Base-by-base conservation (phyloP, 1,140 invertebrate genomes). In the Aethina tumida region DNA sequence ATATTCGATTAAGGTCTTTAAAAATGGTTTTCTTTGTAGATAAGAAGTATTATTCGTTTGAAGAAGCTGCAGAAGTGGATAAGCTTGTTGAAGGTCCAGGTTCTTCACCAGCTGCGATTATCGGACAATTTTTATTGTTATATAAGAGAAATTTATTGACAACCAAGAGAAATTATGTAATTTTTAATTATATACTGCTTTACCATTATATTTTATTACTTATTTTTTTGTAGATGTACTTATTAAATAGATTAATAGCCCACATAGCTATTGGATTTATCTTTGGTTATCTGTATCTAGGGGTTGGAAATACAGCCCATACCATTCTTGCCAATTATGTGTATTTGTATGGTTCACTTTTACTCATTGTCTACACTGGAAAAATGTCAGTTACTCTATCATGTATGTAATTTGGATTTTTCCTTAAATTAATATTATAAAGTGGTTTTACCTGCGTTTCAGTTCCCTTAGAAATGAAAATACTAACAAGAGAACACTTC, bases 321-420 rank as follows among this genome's bases (percentile, higher is more conserved):
- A 81, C 81, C 28, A 81, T 89, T 12, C 72, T 91, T 28, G 90
- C 85, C 37, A 97, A 96, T 65, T 87, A 89, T 49, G 85, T 89
- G 2, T 94, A 89, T 51, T 63, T 96, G 1, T 97, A 95, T 59
- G 92, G 93, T 44, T 82, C 84, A 9, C 77, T 92, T 53, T 63
- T 96, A 27, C 79, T 96, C 36, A 71, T 94, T 10, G 86, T 95
- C 42, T 95, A 95, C 55, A 92, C 90, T 6, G 88, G 90, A 31
- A 85, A 94, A 65, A 95, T 95, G 90, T 86, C 90, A 3, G 92
- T 93, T n/a, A 86, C 90, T 26, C 66, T 95, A 43, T 86, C 87
- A 35, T 95, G 90, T 93, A 72, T 89, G 85, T 82, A 47, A 12
- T 5, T 8, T 5, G 1, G 12, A 34, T 9, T 15, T 17, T 5